Base-by-base conservation (phyloP, 2,888 invertebrate genomes). In the Palloptera scutellata region DNA sequence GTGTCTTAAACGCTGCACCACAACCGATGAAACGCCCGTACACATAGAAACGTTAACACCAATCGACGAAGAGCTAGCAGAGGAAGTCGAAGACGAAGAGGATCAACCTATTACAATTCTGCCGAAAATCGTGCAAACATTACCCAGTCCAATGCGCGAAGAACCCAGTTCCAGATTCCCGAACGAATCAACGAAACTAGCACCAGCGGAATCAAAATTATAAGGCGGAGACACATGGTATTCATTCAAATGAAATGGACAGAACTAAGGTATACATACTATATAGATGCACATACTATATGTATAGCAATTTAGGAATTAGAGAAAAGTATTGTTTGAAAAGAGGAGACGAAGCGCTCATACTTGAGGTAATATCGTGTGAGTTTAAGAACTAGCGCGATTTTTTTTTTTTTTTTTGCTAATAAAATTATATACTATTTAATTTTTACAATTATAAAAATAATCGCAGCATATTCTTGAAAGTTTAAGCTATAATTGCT, bases 21-120 rank as follows among this genome's bases (percentile, higher is more conserved):
- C 75, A 51, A 74, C 85, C 57, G 88, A 91, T 78, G 88, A 89
- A 73, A 86, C 88, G 71, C 89, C 89, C 53, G 89, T 89, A 63
- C 88, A 89, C 61, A 83, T 88, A 70, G 94, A 94, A 82, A 90
- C 90, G 10, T 87, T 94, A 58, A 91, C 92, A 5, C 94, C 94
- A 15, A 94, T 94, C 72, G 93, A 94, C 82, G 93, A 93, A 82
- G 94, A 94, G 83, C 92, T 92, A 82, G 91, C 91, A 75, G 91
- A 92, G 76, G 91, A 91, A 75, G 88, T 88, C 70, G 89, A 89
- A 15, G 93, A 93, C 42, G 91, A 92, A 62, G 91, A 91, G 68
- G 92, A 93, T 81, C 89, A 89, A 30, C 91, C 91, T 61, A 91
- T 91, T 76, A 91, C 91, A 1, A 91, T 91, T 87, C 87, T 92